These are phyloP conservation scores for Lepus townsendii DNA, from an alignment of 2,797 vertebrate species.

Conservation along the genomic window DNA sequence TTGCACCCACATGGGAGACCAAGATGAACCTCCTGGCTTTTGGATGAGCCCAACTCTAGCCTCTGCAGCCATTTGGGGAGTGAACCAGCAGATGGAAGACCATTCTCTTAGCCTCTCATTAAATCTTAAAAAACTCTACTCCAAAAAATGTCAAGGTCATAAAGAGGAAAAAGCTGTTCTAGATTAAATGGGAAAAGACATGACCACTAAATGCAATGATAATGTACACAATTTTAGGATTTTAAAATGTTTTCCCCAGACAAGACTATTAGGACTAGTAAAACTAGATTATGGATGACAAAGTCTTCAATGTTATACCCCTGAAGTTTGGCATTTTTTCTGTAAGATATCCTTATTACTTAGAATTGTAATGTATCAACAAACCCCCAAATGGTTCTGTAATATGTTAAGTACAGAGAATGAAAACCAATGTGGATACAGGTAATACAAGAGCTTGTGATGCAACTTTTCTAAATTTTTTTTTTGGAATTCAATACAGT, in stretches of 20 bases:
- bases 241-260: no score
- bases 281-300: background rate
- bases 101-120: no score
- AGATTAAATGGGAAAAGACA: background rate
- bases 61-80: no score
- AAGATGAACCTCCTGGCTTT: no score
- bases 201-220: background rate
- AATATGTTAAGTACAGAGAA: background rate
- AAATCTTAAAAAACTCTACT: background rate
- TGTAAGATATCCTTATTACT: background rate
- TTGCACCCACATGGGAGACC: no score
- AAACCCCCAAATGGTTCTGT: background rate
- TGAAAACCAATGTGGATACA: background rate
- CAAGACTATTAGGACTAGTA: background rate
- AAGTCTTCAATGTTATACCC: background rate
- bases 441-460: background rate
- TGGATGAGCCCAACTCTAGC: no score
- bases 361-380: background rate
- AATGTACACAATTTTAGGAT: no score
- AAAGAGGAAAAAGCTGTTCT: background rate
- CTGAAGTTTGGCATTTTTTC: background rate
- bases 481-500: background rate
- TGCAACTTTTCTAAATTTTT: background rate
- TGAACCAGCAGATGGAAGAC: no score
- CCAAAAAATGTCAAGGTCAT: background rate